Conservation (phyloP, 2,113 vertebrate species). For the Cyphomyrus plagiostoma region DNA sequence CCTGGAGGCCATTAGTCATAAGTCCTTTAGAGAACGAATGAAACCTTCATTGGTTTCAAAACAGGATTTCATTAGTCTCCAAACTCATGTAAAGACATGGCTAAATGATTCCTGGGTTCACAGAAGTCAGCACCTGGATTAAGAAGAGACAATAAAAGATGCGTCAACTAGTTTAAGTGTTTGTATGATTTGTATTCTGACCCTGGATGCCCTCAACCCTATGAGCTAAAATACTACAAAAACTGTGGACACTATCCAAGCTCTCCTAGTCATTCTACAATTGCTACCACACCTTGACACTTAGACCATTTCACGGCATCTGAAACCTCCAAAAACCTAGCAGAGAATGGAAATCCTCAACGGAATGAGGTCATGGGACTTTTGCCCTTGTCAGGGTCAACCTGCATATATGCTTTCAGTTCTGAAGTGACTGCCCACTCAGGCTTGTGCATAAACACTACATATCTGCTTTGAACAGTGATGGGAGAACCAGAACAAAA, state of each 20-base stretch:
- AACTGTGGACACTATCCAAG: neutral
- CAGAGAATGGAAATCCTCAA: neutral
- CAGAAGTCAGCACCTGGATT: neutral
- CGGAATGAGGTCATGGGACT: neutral
- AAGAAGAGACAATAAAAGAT: neutral
- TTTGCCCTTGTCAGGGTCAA: neutral
- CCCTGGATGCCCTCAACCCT: neutral
- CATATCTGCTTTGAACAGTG: neutral
- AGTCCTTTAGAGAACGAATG: neutral
- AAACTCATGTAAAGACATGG: neutral
- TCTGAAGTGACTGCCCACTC: constrained; percentile 8
- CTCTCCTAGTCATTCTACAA: neutral
- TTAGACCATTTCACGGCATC: neutral
- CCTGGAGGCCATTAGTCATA: neutral
- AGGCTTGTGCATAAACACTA: constrained; percentile 30
- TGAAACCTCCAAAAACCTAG: neutral
- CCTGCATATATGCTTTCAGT: constrained; percentile 28
- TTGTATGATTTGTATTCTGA: neutral
- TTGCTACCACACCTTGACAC: neutral
- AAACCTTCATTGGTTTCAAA: neutral
- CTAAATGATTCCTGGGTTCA: neutral
- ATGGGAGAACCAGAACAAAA: constrained; percentile 27
- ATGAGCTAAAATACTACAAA: neutral
- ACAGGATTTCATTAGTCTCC: neutral
- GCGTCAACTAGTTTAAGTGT: neutral